Conservation (phyloP, 2,888 invertebrate species). For the Theodoxus fluviatilis region DNA sequence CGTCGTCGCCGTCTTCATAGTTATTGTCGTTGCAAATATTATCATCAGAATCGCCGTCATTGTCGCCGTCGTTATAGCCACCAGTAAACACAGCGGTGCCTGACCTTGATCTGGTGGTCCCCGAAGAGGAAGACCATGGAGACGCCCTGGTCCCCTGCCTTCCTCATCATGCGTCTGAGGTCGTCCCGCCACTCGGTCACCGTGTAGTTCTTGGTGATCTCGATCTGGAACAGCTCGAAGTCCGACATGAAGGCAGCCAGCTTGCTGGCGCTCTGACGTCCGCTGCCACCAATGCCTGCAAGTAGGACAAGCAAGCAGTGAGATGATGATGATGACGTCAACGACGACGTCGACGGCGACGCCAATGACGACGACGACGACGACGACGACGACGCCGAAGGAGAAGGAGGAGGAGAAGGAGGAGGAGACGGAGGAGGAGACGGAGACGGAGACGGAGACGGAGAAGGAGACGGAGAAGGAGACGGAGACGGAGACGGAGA, state of each 20-base stretch:
- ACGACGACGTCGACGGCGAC: too few species aligned
- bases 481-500: too few species aligned
- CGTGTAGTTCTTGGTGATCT: conserved; percentile 64
- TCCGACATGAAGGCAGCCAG: conserved; percentile 64
- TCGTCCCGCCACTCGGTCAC: conserved; percentile 63
- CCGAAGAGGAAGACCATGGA: conserved; percentile 63
- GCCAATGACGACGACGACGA: too few species aligned
- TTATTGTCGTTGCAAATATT: too few species aligned
- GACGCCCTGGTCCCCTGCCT: conserved; percentile 60
- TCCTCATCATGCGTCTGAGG: conserved; percentile 57
- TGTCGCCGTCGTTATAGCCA: background rate
- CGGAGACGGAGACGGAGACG: too few species aligned
- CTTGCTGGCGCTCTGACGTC: conserved; percentile 61
- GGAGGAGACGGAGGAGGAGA: too few species aligned
- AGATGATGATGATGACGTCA: too few species aligned
- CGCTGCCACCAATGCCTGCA: conserved; percentile 64
- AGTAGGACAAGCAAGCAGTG: too few species aligned
- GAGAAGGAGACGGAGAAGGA: too few species aligned
- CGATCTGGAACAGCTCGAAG: conserved; percentile 64
- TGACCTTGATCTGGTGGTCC: conserved; percentile 64
- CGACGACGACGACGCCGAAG: too few species aligned
- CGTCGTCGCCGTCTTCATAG: too few species aligned
- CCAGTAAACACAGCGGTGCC: background rate
- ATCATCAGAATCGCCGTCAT: background rate
- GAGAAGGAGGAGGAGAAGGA: too few species aligned